Evolutionary conservation across 2,888 invertebrate species (phyloP).

Genomic region (Himalopsyche kuldschensis): DNA sequence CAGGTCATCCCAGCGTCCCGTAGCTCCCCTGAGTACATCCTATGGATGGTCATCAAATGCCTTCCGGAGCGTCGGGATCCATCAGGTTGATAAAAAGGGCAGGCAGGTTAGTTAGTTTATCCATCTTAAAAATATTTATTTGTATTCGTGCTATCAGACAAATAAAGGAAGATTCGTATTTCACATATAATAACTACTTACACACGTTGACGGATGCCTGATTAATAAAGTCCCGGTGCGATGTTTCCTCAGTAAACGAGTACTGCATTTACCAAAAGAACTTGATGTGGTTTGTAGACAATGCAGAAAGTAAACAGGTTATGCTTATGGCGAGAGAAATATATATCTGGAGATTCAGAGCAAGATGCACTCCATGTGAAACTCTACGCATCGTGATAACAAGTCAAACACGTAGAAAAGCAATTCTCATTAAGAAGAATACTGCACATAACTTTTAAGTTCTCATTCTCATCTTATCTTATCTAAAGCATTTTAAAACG

Average conservation of each 20-base stretch:
- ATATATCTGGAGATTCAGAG: not conserved
- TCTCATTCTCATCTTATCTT: not conserved
- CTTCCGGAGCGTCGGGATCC: no score
- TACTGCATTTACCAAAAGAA: not conserved
- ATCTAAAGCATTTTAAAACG: not conserved
- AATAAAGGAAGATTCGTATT: not conserved
- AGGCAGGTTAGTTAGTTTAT: no score
- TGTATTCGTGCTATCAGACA: not conserved
- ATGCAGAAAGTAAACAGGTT: not conserved
- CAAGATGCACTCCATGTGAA: not conserved
- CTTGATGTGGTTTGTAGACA: not conserved
- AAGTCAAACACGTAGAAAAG: not conserved
- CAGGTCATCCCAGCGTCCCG: no score
- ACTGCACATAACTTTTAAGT: not conserved
- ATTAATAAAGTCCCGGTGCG: no score
- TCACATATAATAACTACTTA: not conserved
- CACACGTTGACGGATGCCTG: not conserved
- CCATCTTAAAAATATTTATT: not conserved
- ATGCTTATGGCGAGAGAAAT: not conserved
- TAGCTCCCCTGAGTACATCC: no score
- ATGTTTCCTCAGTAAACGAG: no score
- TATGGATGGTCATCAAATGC: no score
- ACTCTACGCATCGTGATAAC: not conserved
- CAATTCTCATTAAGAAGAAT: not conserved
- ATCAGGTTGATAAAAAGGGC: no score